Conservation (phyloP, 2,113 vertebrate species). For the Steatornis caripensis region DNA sequence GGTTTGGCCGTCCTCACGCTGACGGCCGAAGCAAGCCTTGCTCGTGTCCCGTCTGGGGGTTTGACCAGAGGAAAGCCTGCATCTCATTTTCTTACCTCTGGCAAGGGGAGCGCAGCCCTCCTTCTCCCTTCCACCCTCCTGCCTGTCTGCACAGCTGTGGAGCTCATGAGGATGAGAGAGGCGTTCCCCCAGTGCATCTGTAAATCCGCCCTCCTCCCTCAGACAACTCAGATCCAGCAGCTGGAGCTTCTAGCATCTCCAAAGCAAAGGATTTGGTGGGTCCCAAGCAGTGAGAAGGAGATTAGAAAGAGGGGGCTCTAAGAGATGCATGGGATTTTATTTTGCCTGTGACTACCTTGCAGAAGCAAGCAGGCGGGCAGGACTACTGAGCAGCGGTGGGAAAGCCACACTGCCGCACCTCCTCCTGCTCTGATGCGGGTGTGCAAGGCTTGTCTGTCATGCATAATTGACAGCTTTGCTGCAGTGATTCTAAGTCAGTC, state of each 20-base stretch:
- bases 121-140: background rate
- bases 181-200: background rate
- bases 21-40: background rate
- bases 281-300: background rate
- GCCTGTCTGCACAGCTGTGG: background rate
- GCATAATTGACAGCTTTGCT: background rate
- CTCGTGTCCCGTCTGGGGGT: no score
- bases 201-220: background rate
- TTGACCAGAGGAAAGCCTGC: background rate
- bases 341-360: background rate
- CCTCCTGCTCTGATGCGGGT: background rate
- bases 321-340: rapidly evolving
- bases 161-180: background rate
- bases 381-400: background rate
- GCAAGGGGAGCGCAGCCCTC: background rate
- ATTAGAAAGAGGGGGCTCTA: background rate
- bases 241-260: background rate
- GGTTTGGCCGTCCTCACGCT: background rate
- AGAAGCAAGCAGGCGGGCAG: background rate
- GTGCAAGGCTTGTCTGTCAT: background rate
- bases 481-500: background rate
- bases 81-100: background rate
- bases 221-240: background rate
- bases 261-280: background rate
- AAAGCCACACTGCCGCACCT: background rate